phyloP scores from a whole-genome alignment of 2,888 invertebrate genomes.

The Sericinus montela region DNA sequence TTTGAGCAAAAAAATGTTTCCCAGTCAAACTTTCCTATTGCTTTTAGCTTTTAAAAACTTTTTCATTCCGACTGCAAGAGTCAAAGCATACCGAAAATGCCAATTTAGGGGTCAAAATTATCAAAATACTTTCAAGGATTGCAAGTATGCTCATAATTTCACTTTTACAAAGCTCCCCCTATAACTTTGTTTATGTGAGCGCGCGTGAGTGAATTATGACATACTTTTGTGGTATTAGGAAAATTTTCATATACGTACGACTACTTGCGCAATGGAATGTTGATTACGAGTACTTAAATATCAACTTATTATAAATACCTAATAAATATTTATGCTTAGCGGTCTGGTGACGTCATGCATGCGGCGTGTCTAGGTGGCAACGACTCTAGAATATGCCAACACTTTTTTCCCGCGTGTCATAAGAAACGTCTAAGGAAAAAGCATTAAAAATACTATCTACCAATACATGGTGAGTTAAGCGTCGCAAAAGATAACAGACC shows the following conservation, averaged over 20 bases:
- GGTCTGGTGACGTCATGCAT: too few species aligned
- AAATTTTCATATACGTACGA: not conserved
- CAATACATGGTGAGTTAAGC: too few species aligned
- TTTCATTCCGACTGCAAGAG: slow-evolving; percentile 17
- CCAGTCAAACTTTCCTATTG: not conserved
- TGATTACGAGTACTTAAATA: too few species aligned
- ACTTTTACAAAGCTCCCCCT: slow-evolving; percentile 40
- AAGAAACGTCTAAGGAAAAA: too few species aligned
- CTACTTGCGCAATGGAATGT: not conserved
- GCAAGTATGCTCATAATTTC: slow-evolving; percentile 47
- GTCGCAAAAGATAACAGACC: too few species aligned
- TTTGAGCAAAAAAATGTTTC: too few species aligned
- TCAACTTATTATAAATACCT: too few species aligned
- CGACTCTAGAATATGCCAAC: too few species aligned
- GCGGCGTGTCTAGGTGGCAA: too few species aligned
- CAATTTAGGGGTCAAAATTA: slow-evolving; percentile 43
- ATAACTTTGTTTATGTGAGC: slow-evolving; percentile 22
- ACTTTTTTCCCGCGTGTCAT: too few species aligned
- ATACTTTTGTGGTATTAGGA: slow-evolving; percentile 22
- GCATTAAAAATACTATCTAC: too few species aligned
- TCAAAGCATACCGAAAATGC: slow-evolving; percentile 55
- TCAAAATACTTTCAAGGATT: slow-evolving; percentile 51
- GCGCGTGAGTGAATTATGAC: slow-evolving; percentile 21
- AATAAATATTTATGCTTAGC: too few species aligned
- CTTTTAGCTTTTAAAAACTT: not conserved